A percentile compares a stretch with the other conserved stretches of the same genome.
phyloP scores from a whole-genome alignment of 2,113 vertebrate species.

The Australoheros scitulus region DNA sequence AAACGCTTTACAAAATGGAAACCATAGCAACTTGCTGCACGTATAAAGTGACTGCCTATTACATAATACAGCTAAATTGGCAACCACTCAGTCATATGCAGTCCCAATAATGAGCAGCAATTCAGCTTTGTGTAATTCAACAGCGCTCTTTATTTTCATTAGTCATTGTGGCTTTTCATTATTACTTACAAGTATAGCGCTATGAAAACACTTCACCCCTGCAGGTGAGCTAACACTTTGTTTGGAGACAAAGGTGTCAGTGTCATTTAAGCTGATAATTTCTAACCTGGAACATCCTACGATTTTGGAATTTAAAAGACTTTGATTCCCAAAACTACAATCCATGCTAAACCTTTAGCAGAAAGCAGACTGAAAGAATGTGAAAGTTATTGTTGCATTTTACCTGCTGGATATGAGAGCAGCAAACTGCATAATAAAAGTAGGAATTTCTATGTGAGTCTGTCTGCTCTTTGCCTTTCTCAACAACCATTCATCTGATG shows the following conservation, averaged over 20 bases:
- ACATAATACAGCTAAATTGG: conserved; percentile 45
- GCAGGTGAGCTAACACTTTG: neutral
- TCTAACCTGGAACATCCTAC: neutral
- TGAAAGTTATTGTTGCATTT: neutral
- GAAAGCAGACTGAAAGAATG: neutral
- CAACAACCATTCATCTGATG: neutral
- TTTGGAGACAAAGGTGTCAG: neutral
- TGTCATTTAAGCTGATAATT: conserved; percentile 2
- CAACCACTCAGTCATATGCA: conserved; percentile 17
- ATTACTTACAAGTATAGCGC: neutral
- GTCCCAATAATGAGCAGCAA: conserved; percentile 35
- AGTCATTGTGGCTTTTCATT: conserved; percentile 28
- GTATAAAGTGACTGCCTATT: conserved; percentile 52
- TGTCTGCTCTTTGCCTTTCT: neutral
- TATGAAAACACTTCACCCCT: neutral
- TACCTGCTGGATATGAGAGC: neutral
- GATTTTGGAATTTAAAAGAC: neutral
- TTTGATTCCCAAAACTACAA: neutral
- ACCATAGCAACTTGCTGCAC: conserved; percentile 61
- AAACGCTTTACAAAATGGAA: conserved; percentile 48
- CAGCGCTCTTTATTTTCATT: conserved; percentile 31
- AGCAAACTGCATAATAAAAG: neutral
- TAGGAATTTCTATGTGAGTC: neutral
- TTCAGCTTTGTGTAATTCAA: conserved; percentile 42
- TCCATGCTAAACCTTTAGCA: neutral